A percentile compares a stretch with the other conserved stretches of the same genome.
Conservation (phyloP, 1,140 invertebrate species). For the Carcinoscorpius rotundicauda region DNA sequence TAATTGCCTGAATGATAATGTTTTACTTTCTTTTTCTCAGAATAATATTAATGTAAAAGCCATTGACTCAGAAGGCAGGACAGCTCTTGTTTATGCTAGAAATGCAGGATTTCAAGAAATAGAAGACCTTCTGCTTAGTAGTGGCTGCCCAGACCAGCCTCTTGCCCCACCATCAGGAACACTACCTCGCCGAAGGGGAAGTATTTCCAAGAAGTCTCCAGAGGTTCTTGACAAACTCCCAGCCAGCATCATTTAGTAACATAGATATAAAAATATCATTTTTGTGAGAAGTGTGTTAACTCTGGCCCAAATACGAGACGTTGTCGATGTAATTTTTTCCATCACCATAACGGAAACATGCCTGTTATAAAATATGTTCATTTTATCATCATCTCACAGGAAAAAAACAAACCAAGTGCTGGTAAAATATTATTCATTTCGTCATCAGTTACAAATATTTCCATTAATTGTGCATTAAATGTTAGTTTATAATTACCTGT, state of each 20-base stretch:
- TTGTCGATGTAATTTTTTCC: too few species aligned
- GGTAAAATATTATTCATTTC: too few species aligned
- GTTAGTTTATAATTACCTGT: too few species aligned
- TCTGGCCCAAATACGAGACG: too few species aligned
- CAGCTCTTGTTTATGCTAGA: conserved; percentile 62
- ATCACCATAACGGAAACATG: too few species aligned
- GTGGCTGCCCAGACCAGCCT: conserved; percentile 47
- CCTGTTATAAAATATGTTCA: too few species aligned
- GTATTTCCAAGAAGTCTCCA: conserved; percentile 18
- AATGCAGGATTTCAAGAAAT: conserved; percentile 46
- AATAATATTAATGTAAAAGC: conserved; percentile 66
- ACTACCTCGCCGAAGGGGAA: neutral
- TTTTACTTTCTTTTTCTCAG: conserved; percentile 37
- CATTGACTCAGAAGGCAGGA: conserved; percentile 65
- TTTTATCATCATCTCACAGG: too few species aligned
- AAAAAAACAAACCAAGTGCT: too few species aligned
- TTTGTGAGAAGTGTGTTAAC: too few species aligned
- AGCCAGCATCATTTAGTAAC: conserved; percentile 39
- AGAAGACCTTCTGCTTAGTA: conserved; percentile 39
- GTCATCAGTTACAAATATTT: too few species aligned
- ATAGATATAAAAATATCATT: too few species aligned
- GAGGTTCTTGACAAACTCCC: conserved; percentile 52
- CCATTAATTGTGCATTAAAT: too few species aligned
- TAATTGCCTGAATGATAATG: neutral
- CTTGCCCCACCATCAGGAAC: neutral